These are phyloP conservation scores for Nomada fucata DNA, from an alignment of 2,888 invertebrate species.

Conservation along the genomic window DNA sequence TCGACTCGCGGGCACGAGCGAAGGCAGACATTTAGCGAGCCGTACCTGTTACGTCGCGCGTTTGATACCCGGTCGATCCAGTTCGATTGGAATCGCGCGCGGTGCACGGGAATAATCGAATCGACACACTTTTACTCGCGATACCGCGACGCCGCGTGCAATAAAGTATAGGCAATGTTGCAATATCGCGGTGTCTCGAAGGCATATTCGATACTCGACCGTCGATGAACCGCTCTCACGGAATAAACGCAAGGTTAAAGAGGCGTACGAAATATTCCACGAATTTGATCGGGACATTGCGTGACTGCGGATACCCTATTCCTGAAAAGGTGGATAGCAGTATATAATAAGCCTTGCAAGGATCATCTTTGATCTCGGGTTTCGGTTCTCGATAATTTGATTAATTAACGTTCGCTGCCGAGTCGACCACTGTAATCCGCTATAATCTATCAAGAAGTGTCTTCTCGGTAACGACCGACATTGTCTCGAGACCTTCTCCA, in stretches of 20 bases:
- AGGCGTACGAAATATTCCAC: slow-evolving; percentile 76
- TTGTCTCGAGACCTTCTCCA: neutral
- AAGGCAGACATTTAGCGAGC: no score
- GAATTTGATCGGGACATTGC: slow-evolving; percentile 80
- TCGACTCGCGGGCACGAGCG: no score
- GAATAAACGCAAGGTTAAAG: slow-evolving; percentile 5
- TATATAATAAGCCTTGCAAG: slow-evolving; percentile 72
- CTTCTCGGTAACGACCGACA: slow-evolving; percentile 28
- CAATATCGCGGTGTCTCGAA: slow-evolving; percentile 3
- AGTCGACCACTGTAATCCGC: slow-evolving; percentile 78
- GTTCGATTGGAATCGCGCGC: neutral
- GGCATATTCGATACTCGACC: slow-evolving; percentile 61
- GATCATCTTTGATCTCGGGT: slow-evolving; percentile 63
- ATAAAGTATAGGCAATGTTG: slow-evolving; percentile 32
- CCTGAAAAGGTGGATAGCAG: slow-evolving; percentile 71
- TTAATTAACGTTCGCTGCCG: slow-evolving; percentile 78
- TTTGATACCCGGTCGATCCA: neutral
- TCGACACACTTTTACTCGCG: slow-evolving; percentile 8
- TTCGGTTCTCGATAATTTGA: slow-evolving; percentile 78
- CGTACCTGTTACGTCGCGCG: no score
- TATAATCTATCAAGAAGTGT: slow-evolving; percentile 71
- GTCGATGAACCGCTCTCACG: slow-evolving; percentile 4
- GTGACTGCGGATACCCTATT: slow-evolving; percentile 75
- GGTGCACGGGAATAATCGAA: neutral
- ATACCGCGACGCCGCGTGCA: neutral